Evolutionary conservation across 92 coral and sea anemone genomes (phyloP).

Genomic region (Epizoanthus scotinus): DNA sequence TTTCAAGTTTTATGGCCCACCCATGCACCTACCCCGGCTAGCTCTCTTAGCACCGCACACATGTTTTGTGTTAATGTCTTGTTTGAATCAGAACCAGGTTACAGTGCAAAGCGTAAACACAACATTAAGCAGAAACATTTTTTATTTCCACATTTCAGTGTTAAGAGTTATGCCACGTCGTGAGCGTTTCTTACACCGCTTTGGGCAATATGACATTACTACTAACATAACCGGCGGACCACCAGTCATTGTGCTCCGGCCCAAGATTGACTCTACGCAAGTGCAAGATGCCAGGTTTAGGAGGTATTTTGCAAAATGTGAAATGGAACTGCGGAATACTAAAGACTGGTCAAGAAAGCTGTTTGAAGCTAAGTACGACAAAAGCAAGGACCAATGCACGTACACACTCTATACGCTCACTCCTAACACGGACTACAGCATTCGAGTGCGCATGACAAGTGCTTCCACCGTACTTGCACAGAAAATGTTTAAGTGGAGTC

Average conservation of each 20-base stretch:
- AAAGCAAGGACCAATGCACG: background rate
- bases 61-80: no score
- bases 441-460: slow-evolving; percentile 7
- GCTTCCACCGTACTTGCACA: background rate
- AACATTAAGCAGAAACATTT: no score
- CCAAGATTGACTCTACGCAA: background rate
- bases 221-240: background rate
- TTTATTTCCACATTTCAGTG: background rate
- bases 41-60: no score
- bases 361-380: slow-evolving; percentile 1
- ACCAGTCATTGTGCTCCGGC: background rate
- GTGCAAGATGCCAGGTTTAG: background rate
- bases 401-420: background rate
- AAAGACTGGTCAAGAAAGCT: background rate
- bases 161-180: background rate
- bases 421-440: background rate
- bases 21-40: no score
- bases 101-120: no score
- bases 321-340: background rate
- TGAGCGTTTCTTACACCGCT: background rate
- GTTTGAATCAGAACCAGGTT: no score
- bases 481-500: slow-evolving; percentile 2
- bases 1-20: no score
- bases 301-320: background rate
- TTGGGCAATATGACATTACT: slow-evolving; percentile 7